Base-by-base conservation (phyloP, 2,113 vertebrate genomes). In the Eupsittula cactorum region DNA sequence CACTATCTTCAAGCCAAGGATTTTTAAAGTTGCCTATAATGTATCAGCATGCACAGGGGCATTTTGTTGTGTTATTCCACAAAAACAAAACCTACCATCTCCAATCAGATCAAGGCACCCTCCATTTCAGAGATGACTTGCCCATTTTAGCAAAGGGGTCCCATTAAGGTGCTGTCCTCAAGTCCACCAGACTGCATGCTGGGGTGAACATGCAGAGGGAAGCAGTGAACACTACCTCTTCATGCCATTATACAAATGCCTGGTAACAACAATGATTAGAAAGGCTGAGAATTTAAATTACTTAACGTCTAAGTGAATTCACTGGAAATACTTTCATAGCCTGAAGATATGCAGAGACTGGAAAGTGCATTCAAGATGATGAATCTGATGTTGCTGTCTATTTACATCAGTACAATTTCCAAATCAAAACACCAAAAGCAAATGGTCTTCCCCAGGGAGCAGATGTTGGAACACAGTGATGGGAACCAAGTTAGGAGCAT, bases 371-470 rank as follows among this genome's bases (percentile, higher is more conserved):
- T 93, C 89, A 89, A 62, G 74, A 84, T 68, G 69, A 44, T 47
- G 47, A 86, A 84, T 92, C 42, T 82, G 65, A 93, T 86, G 70
- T n/a, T 93, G 75, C 75, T 89, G 69, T 84, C 88, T 95, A 29
- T 87, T 92, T 95, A 82, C 7, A 10, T 88, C 91, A 94, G 49
- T 53, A 91, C 59, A 41, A 85, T 80, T 94, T 91, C 70, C 87
- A 91, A 94, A 91, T 80, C 78, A 93, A 95, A 88, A 94, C 80
- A 74, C 37, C 70, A 50, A 95, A 88, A 86, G 63, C 23, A 94
- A 96, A 91, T 70, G 49, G 78, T 88, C 85, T 77, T 95, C 84
- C 92, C 59, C 46, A 28, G 87, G 85, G 75, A 94, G 42, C 53
- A 94, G 78, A 90, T 53, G 60, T 93, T 86, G 83, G 79, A 91